Evolutionary conservation across 2,113 vertebrate species (phyloP), one percentile per base, ranked within the genome.

Genomic region (Lagenorhynchus albirostris): DNA sequence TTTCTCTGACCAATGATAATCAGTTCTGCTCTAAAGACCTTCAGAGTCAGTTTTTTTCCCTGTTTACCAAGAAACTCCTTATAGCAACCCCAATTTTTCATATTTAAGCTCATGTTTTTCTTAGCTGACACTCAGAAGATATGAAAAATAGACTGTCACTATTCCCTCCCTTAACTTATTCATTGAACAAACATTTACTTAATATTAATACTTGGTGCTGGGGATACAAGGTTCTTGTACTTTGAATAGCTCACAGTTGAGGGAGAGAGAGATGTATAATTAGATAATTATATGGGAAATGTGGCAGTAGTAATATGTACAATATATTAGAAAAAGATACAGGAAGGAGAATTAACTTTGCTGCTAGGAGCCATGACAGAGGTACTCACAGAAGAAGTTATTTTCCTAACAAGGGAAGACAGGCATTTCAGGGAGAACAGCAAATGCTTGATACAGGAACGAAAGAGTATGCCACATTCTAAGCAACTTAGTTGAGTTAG

Each of bases 281-380:
- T 86, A 89, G 33, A 74, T 89, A 85, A 89, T 65, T 31, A 91
- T 29, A 81, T 81, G 36, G 31, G n/a, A 91, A 87, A 83, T 60
- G 23, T 33, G 23, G 71, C 5, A 67, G 38, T 18, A 88, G 62
- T 79, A 12, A 74, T 58, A 85, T 44, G 3, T n/a, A 70, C 26
- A 95, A 91, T 9, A 73, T 53, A 92, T 31, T 20, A 95, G 58
- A 86, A 84, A 91, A 96, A 94, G 23, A 90, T 12, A 92, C 2
- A 94, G 58, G n/a, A 94, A 96, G 29, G 38, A 81, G 23, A 94
- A 79, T 89, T 58, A 90, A 70, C 76, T 96, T 50, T 53, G 65
- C 47, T 76, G 20, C 47, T 31, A 74, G 58, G 44, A 80, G 62
- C 36, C 81, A 63, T 47, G 25, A 83, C 23, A 76, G n/a, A 74